phyloP scores from a whole-genome alignment of 2,888 invertebrate genomes.

The Cryptops parisi region DNA sequence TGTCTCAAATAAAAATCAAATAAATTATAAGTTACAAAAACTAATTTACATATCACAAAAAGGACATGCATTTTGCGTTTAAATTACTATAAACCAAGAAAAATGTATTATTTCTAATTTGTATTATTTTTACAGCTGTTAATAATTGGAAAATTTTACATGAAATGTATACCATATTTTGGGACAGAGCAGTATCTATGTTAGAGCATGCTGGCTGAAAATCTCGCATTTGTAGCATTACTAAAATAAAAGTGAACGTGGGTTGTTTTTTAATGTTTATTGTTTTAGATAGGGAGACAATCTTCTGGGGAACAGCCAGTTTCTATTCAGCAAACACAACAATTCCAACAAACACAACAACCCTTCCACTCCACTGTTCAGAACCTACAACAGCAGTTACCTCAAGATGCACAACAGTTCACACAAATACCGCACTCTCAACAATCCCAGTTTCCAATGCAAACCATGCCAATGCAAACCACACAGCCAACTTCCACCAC shows the following conservation, averaged over 20 bases:
- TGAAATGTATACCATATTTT: no score
- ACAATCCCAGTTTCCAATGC: slow-evolving; percentile 1
- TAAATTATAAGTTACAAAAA: no score
- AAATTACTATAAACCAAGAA: no score
- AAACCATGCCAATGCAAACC: not conserved
- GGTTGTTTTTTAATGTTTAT: not conserved
- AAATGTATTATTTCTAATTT: no score
- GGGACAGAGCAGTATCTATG: no score
- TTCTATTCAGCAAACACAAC: not conserved
- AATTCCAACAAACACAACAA: slow-evolving; percentile 7
- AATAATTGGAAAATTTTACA: not conserved
- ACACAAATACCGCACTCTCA: slow-evolving; percentile 13
- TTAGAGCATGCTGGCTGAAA: no score
- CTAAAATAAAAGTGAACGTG: no score
- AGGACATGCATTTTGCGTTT: no score
- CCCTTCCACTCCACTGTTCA: not conserved
- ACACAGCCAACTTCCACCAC: not conserved
- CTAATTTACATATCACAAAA: no score
- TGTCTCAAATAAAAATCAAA: no score
- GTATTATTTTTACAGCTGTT: not conserved
- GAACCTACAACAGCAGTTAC: slow-evolving; percentile 8
- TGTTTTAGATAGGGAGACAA: slow-evolving; percentile 3
- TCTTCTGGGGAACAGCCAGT: slow-evolving; percentile 2
- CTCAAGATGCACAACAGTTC: not conserved
- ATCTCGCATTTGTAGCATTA: no score